These are phyloP conservation scores for Oedothorax gibbosus DNA, from an alignment of 1,140 invertebrate genomes.

Conservation along the genomic window DNA sequence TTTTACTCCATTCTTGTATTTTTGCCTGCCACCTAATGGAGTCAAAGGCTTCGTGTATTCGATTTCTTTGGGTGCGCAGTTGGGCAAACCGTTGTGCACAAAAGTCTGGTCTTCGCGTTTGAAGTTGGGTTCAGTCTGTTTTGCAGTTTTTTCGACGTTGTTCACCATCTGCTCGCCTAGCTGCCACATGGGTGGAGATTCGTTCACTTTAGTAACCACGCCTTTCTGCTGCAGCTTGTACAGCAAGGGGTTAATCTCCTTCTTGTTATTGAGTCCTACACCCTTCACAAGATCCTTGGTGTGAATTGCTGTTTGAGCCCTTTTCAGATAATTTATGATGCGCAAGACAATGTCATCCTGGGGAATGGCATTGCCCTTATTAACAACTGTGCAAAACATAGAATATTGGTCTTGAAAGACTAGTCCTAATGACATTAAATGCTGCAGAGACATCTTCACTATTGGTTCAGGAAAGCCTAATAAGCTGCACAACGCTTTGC, in stretches of 20 bases:
- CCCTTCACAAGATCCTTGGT: slow-evolving; percentile 64
- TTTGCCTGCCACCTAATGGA: slow-evolving; percentile 57
- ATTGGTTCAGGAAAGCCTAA: slow-evolving; percentile 52
- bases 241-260: slow-evolving; percentile 65
- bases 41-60: slow-evolving; percentile 52
- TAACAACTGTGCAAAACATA: slow-evolving; percentile 56
- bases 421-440: slow-evolving; percentile 53
- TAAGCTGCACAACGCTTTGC: slow-evolving; percentile 56
- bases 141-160: slow-evolving; percentile 29
- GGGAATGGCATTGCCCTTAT: slow-evolving; percentile 62
- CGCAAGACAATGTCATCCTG: slow-evolving; percentile 61
- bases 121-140: slow-evolving; percentile 20
- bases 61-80: slow-evolving; percentile 33
- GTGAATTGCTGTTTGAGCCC: slow-evolving; percentile 61
- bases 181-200: slow-evolving; percentile 64
- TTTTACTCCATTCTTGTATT: slow-evolving; percentile 61
- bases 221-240: slow-evolving; percentile 64
- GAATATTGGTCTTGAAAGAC: slow-evolving; percentile 54
- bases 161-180: slow-evolving; percentile 53
- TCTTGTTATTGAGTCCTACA: slow-evolving; percentile 64
- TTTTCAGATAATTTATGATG: slow-evolving; percentile 62
- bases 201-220: slow-evolving; percentile 63
- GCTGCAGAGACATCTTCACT: slow-evolving; percentile 53
- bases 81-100: slow-evolving; percentile 33
- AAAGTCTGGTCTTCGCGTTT: slow-evolving; percentile 39